Conservation (phyloP, 2,888 invertebrate species). For the Minunthozetes semirufus region DNA sequence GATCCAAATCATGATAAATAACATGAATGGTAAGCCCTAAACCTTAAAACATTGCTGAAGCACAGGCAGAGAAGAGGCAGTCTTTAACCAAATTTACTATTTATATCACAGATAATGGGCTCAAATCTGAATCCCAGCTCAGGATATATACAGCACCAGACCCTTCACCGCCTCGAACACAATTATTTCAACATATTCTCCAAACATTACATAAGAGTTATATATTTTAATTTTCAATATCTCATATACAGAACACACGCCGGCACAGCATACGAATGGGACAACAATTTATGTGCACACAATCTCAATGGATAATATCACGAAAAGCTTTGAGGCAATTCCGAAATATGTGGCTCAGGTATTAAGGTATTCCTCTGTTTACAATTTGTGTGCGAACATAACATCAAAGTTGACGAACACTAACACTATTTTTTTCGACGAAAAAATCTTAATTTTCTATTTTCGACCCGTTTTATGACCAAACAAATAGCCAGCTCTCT, state of each 20-base stretch:
- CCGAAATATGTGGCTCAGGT: neutral
- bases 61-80: neutral
- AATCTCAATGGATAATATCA: neutral
- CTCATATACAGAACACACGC: neutral
- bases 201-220: neutral
- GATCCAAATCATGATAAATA: slow-evolving; percentile 8
- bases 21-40: neutral
- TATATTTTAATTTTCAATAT: slow-evolving; percentile 20
- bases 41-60: neutral
- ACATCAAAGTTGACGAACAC: neutral
- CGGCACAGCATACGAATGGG: neutral
- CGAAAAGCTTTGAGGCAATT: slow-evolving; percentile 16
- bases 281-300: slow-evolving; percentile 25
- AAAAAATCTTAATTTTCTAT: neutral
- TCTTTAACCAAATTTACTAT: neutral
- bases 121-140: neutral
- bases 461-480: neutral
- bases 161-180: slow-evolving; percentile 12
- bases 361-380: neutral
- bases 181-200: neutral
- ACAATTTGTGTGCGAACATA: neutral
- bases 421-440: slow-evolving; percentile 16
- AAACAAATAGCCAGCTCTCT: neutral
- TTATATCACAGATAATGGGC: neutral
- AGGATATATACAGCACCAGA: neutral